Base-by-base conservation (phyloP, 2,797 vertebrate genomes). In the Syngnathus acus region DNA sequence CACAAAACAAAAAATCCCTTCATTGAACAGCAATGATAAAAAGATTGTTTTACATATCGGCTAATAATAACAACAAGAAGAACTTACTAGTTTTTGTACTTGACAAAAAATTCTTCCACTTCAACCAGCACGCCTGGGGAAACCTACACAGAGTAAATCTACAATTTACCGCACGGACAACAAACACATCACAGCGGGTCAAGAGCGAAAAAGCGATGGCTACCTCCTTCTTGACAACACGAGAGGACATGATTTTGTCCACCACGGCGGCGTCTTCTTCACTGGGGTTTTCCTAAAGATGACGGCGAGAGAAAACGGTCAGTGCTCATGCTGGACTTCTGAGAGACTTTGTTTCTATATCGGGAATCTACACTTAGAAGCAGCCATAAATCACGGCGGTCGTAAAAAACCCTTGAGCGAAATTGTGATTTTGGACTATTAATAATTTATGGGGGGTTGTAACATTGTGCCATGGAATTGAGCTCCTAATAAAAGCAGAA, bases 41-140 rank as follows among this genome's bases (percentile, higher is more conserved):
- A 60, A 60, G 1, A 40, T 9, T 19, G 19, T 32, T 62, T 23
- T 26, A 45, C 32, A 38, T 32, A 50, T 51, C 6, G 6, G 9
- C 38, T 32, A 50, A 50, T 8, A 50, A 51, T n/a, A 21, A 51
- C 5, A 9, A 7, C 48, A n/a, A 11, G 19, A 39, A 51, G 1
- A 42, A 86, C 96, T 96, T 94, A 99, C 96, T 99, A 99, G 89
- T 99, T 98, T 89, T 99, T 99, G 84, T 99, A 99, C 88, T 99
- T 99, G 53, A 99, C 97, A 89, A 94, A 99, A 87, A 94, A 99
- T 87, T 99, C 95, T 84, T 99, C 97, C 67, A 88, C 89, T 86
- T 99, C 97, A 43, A 95, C 90, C 71, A 94, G 78, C 65, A 94
- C 89, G 67, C 95, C 96, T 75, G 94, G 86, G 75, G 94, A 92